Base-by-base conservation (phyloP, 2,888 invertebrate genomes). In the Philonicus albiceps region DNA sequence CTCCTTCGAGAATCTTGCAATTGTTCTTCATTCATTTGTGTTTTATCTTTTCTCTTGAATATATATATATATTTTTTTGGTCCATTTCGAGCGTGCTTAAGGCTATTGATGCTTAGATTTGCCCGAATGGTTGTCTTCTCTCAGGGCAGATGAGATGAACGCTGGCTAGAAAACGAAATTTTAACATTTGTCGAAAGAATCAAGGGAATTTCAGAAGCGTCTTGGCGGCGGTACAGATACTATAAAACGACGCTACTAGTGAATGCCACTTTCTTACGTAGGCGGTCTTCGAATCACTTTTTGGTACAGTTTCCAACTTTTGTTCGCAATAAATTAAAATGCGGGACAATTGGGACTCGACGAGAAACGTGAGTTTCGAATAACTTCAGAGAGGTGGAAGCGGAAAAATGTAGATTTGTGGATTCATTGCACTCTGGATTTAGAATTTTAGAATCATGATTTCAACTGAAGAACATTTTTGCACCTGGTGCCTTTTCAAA, bases 21-120 rank as follows among this genome's bases (percentile, higher is more conserved):
- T 80, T 80, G 80, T 80, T 80, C 16, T 80, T 80, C 49, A 49
- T 80, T 80, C 80, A 80, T 30, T 80, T 80, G 22, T 53, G 64
- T 64, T 64, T 19, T 64, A 64, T 64, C 64, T 64, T 64, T 64
- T 64, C 27, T 64, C 27, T 64, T 27, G 19, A 27, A 64, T 64
- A 37, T 19, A 53, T 19, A 6, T 8, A 6, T 6, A 6, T 49
- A n/a, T 53, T 53, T 55, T 55, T 64, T 64, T 64, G 64, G 22
- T 64, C 19, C 64, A 64, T 64, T 64, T 64, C 27, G 64, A 64
- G 64, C 64, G 27, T 64, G 64, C 64, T 64, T 64, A 64, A 64
- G 64, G 64, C 64, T 64, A 64, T 64, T 64, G 64, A 64, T 64
- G 64, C 64, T 64, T 64, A 64, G 64, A 3, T 64, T 64, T 64